Evolutionary conservation across 64 coral and sea anemone genomes (phyloP), one percentile per base, ranked within the genome.

Genomic region (Pocillopora verrucosa): DNA sequence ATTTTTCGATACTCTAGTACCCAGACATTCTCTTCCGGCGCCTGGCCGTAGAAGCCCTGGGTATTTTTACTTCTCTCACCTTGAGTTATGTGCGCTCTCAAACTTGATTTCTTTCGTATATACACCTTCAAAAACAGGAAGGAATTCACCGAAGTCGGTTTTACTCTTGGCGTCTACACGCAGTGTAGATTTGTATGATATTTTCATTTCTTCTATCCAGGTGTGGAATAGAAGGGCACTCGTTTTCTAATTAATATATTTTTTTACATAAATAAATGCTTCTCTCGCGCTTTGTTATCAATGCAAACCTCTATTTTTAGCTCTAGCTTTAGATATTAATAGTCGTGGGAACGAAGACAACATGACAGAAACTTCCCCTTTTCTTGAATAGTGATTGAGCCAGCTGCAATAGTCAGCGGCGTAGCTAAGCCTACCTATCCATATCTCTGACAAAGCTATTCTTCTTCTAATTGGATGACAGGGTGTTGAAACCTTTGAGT

Each of bases 111-210:
- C 3, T 51, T 51, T 56, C 20, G 56, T 85, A 85, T 85, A 57
- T 72, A 85, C 22, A 85, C 41, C 82, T 85, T 72, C 64, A 17
- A 72, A 10, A 68, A 56, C 82, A 51, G 37, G 82, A 85, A 72
- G 82, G 36, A 85, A n/a, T 63, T 85, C 82, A 85, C 82, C 82
- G 37, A 85, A 72, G 37, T 72, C 82, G 82, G 82, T 72, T 85
- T 83, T 85, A 85, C 82, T 72, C 82, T 15, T 26, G 41, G 65
- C 65, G 65, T 72, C 82, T 85, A 85, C 82, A 85, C 82, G 36
- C 64, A 85, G 82, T 85, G 82, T 85, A 85, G 82, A 85, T 58
- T 85, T 57, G 82, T 85, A 85, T 85, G 38, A 72, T 65, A 11
- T 65, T 85, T 62, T 41, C 57, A 38, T 65, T 70, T 85, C 82